Base-by-base conservation (phyloP, 2,888 invertebrate genomes). In the Nomada ruficornis region DNA sequence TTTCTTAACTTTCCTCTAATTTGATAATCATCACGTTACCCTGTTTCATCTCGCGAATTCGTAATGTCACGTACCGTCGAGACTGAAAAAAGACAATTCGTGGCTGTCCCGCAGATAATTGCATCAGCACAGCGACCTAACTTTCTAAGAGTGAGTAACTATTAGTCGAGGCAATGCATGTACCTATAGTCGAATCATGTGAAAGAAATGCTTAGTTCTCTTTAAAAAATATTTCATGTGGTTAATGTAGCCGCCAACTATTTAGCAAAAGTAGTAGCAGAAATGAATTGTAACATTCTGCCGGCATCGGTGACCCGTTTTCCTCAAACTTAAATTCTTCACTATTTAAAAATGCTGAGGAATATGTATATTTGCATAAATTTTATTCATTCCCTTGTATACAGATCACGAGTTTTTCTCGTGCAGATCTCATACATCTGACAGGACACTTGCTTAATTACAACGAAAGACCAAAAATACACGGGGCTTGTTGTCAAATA, bases 1-100 rank as follows among this genome's bases (percentile, higher is more conserved):
- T 89, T 89, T 86, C 89, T 87, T 84, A 83, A 86, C 89, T 89
- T 89, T 89, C 89, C 83, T 87, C 73, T 84, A 89, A 87, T 88
- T 87, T 82, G 82, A 87, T 86, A 84, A 84, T 82, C 88, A 82
- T 73, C 83, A 69, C 79, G 79, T 65, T 50, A 54, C 77, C 64
- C 69, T 52, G 68, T 67, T 77, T 78, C 80, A 69, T 81, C 67
- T 82, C 50, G 52, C 72, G 84, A 67, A 80, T 84, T 81, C 59
- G 77, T 74, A 88, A 82, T 77, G 75, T 75, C 71, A 74, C 72
- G 73, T 75, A 59, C 29, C 47, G 72, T 36, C 59, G 3, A 23
- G 60, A 57, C 80, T 4, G 52, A 23, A 44, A 72, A 44, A 52
- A 47, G 54, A 54, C 42, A 55, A 63, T 68, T 57, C 57, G 11